Percentiles rank a stretch among this genome's conserved stretches.
phyloP scores from a whole-genome alignment of 2,113 vertebrate genomes.

The Dicrurus megarhynchus region DNA sequence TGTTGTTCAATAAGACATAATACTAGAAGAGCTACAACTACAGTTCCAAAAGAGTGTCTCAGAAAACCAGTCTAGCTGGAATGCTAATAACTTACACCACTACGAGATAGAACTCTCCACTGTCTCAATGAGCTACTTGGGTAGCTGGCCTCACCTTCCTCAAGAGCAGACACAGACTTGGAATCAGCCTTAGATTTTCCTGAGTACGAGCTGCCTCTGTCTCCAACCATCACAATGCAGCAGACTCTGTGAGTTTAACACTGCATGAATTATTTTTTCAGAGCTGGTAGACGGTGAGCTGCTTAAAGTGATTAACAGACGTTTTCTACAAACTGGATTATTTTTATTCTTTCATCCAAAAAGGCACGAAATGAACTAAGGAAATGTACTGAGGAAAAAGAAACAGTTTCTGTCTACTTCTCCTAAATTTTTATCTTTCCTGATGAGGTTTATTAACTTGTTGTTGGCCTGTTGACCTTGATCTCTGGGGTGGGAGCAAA shows the following conservation, averaged over 20 bases:
- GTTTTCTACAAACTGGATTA: not conserved
- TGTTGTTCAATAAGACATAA: not conserved
- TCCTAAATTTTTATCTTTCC: not conserved
- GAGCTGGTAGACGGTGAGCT: not conserved
- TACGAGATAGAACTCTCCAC: not conserved
- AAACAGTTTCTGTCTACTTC: not conserved
- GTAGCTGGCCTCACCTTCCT: not conserved
- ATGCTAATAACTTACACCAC: not conserved
- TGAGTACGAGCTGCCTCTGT: not conserved
- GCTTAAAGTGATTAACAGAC: not conserved
- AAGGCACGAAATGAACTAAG: not conserved
- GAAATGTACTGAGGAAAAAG: not conserved
- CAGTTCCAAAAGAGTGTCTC: not conserved
- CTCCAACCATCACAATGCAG: not conserved
- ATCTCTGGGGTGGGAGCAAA: not conserved
- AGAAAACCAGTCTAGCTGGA: not conserved
- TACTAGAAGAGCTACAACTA: not conserved
- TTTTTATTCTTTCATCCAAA: not conserved
- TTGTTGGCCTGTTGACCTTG: not conserved
- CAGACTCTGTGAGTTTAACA: not conserved
- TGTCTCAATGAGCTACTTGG: not conserved
- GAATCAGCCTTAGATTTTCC: not conserved
- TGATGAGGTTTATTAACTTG: not conserved
- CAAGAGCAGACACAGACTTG: not conserved
- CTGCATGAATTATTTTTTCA: not conserved